A percentile compares a stretch with the other conserved stretches of the same genome.
Conservation (phyloP, 2,113 vertebrate genomes). For the Pteruthius melanotis region DNA sequence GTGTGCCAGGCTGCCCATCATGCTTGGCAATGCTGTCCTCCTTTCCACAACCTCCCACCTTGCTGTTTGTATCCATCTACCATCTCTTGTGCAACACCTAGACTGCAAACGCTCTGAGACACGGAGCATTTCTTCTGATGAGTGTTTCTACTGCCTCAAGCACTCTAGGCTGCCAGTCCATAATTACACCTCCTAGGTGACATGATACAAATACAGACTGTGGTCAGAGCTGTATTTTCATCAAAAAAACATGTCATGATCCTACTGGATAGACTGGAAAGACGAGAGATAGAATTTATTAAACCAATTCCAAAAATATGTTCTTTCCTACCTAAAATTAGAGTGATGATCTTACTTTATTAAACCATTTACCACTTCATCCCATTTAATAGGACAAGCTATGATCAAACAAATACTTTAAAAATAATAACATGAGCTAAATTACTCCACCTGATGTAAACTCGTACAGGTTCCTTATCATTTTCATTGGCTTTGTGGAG, state of each 20-base stretch:
- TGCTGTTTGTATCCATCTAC: background rate
- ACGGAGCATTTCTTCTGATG: background rate
- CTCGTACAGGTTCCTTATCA: background rate
- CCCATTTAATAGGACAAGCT: background rate
- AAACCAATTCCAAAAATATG: background rate
- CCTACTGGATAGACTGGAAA: background rate
- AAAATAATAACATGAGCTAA: background rate
- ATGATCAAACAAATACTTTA: background rate
- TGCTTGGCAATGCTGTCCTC: background rate
- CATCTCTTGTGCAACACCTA: background rate
- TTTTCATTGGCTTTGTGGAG: background rate
- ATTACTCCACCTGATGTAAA: background rate
- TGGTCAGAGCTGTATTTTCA: slow-evolving; percentile 24
- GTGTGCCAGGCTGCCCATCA: background rate
- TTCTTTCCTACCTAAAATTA: background rate
- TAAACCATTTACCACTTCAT: background rate
- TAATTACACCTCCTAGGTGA: slow-evolving; percentile 50
- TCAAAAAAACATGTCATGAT: background rate
- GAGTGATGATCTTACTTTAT: background rate
- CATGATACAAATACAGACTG: slow-evolving; percentile 40
- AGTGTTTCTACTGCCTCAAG: background rate
- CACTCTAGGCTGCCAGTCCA: background rate
- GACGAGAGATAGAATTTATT: background rate
- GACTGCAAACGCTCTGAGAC: background rate
- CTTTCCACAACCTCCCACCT: background rate